Conservation (phyloP, 2,797 vertebrate genomes). For the Leptoclinus maculatus region DNA sequence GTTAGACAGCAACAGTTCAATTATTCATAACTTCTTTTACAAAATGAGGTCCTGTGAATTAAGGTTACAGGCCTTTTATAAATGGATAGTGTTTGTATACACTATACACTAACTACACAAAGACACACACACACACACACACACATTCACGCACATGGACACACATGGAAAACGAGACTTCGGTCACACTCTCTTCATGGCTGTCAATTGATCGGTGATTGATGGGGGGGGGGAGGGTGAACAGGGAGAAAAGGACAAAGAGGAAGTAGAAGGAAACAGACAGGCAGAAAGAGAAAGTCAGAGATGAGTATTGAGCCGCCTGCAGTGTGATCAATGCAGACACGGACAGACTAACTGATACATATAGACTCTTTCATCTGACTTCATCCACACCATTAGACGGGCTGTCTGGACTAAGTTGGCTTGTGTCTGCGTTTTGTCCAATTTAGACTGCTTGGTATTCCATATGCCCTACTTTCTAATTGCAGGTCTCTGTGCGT, state of each 20-base stretch:
- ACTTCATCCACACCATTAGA: constrained; percentile 66
- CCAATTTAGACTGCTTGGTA: constrained; percentile 50
- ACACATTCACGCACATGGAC: background rate
- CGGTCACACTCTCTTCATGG: constrained; percentile 9
- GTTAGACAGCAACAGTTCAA: background rate
- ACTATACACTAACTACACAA: background rate
- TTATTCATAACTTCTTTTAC: background rate
- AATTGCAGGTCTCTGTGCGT: constrained; percentile 26
- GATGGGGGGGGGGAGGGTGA: constrained; percentile 40
- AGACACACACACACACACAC: background rate
- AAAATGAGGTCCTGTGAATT: background rate
- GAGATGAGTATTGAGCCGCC: constrained; percentile 50
- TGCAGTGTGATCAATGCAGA: constrained; percentile 65
- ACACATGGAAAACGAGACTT: constrained; percentile 10
- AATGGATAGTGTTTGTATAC: background rate
- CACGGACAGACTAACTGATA: constrained; percentile 64
- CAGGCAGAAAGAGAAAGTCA: constrained; percentile 44
- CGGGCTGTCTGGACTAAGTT: constrained; percentile 26
- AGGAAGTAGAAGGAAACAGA: constrained; percentile 40
- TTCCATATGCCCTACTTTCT: constrained; percentile 35
- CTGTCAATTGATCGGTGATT: constrained; percentile 49
- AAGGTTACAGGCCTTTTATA: background rate
- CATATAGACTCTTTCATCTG: constrained; percentile 65
- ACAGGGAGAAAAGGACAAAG: constrained; percentile 39
- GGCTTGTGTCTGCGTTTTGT: constrained; percentile 21